Conservation (phyloP, 2,888 invertebrate genomes). For the Catocala fraxini region DNA sequence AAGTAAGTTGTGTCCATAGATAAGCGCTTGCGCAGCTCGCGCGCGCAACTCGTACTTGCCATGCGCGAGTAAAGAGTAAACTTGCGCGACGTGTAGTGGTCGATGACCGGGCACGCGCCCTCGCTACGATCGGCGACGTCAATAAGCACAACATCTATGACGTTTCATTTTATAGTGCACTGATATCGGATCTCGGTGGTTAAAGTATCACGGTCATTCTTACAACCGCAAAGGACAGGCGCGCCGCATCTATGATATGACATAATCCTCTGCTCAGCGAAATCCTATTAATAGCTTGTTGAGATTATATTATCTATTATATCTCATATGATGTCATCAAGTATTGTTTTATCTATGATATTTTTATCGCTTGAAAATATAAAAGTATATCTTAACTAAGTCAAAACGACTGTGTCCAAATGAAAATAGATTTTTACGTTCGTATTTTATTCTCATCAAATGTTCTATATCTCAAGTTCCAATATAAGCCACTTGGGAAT, state of each 20-base stretch:
- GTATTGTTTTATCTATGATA: no score
- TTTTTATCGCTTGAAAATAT: no score
- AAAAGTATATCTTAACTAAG: no score
- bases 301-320: background rate
- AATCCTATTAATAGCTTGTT: background rate
- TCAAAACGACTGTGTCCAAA: no score
- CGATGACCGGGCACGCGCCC: constrained; percentile 79
- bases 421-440: background rate
- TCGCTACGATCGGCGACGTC: constrained; percentile 48
- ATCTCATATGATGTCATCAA: no score
- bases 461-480: constrained; percentile 11
- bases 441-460: constrained; percentile 17
- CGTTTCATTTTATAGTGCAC: constrained; percentile 40
- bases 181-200: constrained; percentile 28
- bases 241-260: background rate
- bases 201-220: constrained; percentile 17
- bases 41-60: constrained; percentile 52
- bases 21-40: constrained; percentile 45
- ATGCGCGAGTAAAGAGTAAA: constrained; percentile 70
- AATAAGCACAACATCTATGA: constrained; percentile 55
- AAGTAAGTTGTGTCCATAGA: constrained; percentile 24
- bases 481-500: constrained; percentile 41
- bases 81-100: constrained; percentile 67
- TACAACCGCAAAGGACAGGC: constrained; percentile 1
- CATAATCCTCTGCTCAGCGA: background rate